These are phyloP conservation scores for Melinopterus prodromus DNA, from an alignment of 2,888 invertebrate species.

Conservation along the genomic window DNA sequence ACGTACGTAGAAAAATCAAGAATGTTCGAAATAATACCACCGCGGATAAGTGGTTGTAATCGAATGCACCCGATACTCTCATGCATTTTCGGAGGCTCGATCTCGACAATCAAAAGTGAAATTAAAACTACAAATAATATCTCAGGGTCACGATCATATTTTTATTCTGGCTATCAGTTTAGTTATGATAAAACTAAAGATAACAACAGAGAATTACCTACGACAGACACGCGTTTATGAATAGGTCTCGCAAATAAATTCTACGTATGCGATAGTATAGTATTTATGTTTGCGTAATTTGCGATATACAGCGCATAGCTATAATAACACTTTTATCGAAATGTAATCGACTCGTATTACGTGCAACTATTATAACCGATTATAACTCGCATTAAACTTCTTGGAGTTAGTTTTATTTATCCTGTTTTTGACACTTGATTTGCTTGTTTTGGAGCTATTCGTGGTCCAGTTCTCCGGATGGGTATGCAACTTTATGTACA, in stretches of 20 bases:
- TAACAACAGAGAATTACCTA: neutral
- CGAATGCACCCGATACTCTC: neutral
- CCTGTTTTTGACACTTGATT: neutral
- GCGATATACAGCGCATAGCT: neutral
- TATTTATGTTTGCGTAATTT: neutral
- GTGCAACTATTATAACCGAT: neutral
- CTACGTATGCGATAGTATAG: neutral
- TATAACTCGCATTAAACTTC: neutral
- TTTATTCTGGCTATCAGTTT: neutral
- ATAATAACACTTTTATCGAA: neutral
- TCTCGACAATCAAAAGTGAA: neutral
- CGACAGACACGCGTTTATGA: neutral
- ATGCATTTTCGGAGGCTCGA: neutral
- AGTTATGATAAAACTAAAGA: neutral
- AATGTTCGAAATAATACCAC: neutral
- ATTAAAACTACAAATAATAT: neutral
- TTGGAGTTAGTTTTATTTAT: neutral
- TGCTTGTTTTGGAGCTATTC: neutral
- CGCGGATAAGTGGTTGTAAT: neutral
- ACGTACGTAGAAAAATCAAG: neutral
- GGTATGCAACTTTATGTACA: neutral
- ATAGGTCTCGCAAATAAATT: neutral
- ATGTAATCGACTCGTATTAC: neutral
- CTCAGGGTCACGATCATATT: constrained; percentile 4
- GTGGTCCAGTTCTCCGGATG: neutral